Percentiles rank a stretch among this genome's conserved stretches.
phyloP scores from a whole-genome alignment of 2,888 invertebrate genomes.

The Phyto melanocephala region DNA sequence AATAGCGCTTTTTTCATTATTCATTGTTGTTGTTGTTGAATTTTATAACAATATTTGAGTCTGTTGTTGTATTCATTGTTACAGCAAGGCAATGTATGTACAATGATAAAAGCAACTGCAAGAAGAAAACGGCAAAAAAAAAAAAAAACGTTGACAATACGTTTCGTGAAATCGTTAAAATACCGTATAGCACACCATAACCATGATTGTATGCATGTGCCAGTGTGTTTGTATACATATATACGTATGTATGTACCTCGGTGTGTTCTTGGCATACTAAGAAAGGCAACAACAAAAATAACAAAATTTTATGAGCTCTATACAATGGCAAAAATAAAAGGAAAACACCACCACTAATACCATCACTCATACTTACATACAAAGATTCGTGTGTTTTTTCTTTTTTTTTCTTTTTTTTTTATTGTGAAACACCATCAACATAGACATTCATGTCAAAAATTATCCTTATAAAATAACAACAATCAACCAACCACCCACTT shows the following conservation, averaged over 20 bases:
- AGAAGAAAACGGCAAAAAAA: background rate
- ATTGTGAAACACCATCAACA: conserved; percentile 15
- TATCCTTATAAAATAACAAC: conserved; percentile 25
- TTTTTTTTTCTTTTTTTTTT: background rate
- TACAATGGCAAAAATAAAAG: background rate
- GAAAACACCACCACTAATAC: conserved; percentile 17
- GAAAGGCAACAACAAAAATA: conserved; percentile 18
- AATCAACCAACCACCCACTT: conserved; percentile 15
- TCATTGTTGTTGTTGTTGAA: conserved; percentile 8
- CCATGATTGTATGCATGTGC: conserved; percentile 24
- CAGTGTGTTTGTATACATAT: background rate
- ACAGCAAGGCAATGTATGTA: conserved; percentile 12
- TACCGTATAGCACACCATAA: conserved; percentile 55
- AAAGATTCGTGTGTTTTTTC: background rate
- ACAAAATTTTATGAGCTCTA: conserved; percentile 6
- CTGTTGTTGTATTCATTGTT: conserved; percentile 37
- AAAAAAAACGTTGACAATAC: conserved; percentile 60
- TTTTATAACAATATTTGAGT: conserved; percentile 43
- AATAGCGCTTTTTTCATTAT: conserved; percentile 11
- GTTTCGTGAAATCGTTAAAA: conserved; percentile 64
- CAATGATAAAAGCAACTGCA: background rate
- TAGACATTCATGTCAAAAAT: conserved; percentile 45
- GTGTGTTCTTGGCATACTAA: conserved; percentile 39
- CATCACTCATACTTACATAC: background rate
- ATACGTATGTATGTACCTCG: background rate